phyloP scores from a whole-genome alignment of 2,797 vertebrate genomes.

The Girardinus metallicus region DNA sequence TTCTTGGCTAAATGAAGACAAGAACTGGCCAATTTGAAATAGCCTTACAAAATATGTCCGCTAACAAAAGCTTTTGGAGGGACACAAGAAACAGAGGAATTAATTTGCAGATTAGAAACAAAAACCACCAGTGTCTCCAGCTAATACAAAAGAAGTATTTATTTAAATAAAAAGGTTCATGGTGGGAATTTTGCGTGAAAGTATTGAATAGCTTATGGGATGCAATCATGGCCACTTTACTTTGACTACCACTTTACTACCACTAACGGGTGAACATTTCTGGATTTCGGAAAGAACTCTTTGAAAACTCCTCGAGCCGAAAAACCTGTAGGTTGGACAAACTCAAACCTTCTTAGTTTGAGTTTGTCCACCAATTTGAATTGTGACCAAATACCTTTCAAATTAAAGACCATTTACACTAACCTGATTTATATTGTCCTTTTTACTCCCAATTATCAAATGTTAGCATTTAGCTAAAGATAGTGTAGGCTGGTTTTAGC shows the following conservation, averaged over 20 bases:
- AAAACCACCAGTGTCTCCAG: neutral
- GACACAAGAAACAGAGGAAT: neutral
- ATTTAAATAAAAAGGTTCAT: neutral
- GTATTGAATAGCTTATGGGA: neutral
- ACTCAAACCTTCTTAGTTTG: neutral
- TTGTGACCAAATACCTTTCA: conserved; percentile 3
- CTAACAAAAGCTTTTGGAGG: neutral
- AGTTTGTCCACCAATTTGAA: neutral
- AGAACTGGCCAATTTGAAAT: neutral
- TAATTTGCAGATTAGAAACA: neutral
- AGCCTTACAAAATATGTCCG: neutral
- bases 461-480: neutral
- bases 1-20: neutral
- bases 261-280: neutral
- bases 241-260: neutral
- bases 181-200: neutral
- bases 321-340: neutral
- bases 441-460: neutral
- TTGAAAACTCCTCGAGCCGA: neutral
- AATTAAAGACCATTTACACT: neutral
- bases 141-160: neutral
- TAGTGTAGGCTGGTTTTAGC: neutral
- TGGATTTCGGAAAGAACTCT: neutral
- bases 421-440: neutral
- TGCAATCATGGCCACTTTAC: neutral